Conservation (phyloP, 2,888 invertebrate species). For the Agapetus fuscipes region DNA sequence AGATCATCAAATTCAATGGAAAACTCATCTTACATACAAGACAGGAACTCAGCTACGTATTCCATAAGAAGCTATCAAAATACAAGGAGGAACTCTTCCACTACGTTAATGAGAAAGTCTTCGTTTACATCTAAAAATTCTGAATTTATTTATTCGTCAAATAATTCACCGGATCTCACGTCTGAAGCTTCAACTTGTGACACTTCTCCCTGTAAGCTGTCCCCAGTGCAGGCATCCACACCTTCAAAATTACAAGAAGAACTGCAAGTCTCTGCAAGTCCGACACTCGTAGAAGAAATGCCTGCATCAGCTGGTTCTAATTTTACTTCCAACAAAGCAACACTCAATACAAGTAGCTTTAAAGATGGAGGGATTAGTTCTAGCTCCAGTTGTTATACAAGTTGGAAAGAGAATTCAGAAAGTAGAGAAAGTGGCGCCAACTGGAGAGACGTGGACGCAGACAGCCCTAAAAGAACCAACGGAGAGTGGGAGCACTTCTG, state of each 20-base stretch:
- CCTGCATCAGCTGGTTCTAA: conserved; percentile 5
- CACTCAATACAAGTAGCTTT: conserved; percentile 10
- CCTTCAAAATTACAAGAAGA: neutral
- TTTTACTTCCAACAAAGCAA: conserved; percentile 11
- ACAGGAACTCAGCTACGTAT: neutral
- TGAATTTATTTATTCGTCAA: conserved; percentile 13
- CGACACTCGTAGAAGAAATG: conserved; percentile 2
- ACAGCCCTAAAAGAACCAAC: conserved; percentile 11
- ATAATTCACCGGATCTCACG: conserved; percentile 16
- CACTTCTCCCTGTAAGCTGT: conserved; percentile 13
- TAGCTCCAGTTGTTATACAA: conserved; percentile 15
- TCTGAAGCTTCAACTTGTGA: conserved; percentile 19
- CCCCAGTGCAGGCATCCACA: conserved; percentile 5
- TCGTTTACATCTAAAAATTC: conserved; percentile 10
- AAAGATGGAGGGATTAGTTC: conserved; percentile 13
- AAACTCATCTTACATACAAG: neutral
- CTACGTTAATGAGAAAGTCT: conserved; percentile 6
- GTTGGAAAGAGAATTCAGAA: conserved; percentile 15
- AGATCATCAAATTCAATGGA: conserved; percentile 9
- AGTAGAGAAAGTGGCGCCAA: neutral
- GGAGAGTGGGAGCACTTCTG: conserved; percentile 21
- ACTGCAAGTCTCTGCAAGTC: too few species aligned
- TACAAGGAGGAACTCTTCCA: conserved; percentile 6
- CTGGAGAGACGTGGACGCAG: neutral
- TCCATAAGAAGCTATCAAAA: too few species aligned